Evolutionary conservation across 2,888 invertebrate species (phyloP).

Genomic region (Serripes groenlandicus): DNA sequence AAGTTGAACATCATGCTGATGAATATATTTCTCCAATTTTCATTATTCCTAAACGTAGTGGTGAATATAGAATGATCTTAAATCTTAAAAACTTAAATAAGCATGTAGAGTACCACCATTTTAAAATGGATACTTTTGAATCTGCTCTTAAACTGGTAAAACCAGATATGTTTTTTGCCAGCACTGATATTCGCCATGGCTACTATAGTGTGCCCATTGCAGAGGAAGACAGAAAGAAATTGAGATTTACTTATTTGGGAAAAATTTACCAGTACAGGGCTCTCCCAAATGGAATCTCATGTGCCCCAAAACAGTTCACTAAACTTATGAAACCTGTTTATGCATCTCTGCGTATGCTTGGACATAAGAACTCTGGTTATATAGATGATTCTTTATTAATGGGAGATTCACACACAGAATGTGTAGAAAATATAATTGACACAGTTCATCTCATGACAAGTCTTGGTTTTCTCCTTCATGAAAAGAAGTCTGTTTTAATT

Average conservation of each 20-base stretch:
- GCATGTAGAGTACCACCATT: too few relatives aligned
- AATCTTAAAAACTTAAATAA: too few relatives aligned
- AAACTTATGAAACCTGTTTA: conserved; percentile 68
- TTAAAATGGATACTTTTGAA: too few relatives aligned
- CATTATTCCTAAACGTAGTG: too few relatives aligned
- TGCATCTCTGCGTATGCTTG: conserved; percentile 52
- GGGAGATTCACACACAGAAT: background rate
- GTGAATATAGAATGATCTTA: too few relatives aligned
- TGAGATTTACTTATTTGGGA: conserved; percentile 54
- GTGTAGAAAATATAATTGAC: conserved; percentile 5
- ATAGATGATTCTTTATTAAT: conserved; percentile 15
- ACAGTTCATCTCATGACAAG: conserved; percentile 11
- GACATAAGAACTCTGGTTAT: conserved; percentile 71
- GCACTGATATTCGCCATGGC: conserved; percentile 57
- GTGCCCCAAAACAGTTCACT: conserved; percentile 66
- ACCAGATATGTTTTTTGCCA: conserved; percentile 36
- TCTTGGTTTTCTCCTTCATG: conserved; percentile 13
- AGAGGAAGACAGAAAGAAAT: conserved; percentile 38
- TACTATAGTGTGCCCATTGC: conserved; percentile 62
- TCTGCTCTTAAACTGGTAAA: conserved; percentile 43
- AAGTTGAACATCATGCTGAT: too few relatives aligned
- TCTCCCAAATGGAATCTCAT: too few relatives aligned
- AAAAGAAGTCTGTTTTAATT: conserved; percentile 52
- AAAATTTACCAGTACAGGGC: conserved; percentile 61
- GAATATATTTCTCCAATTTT: too few relatives aligned